Conservation (phyloP, 2,113 vertebrate species). For the Xerus inauris region DNA sequence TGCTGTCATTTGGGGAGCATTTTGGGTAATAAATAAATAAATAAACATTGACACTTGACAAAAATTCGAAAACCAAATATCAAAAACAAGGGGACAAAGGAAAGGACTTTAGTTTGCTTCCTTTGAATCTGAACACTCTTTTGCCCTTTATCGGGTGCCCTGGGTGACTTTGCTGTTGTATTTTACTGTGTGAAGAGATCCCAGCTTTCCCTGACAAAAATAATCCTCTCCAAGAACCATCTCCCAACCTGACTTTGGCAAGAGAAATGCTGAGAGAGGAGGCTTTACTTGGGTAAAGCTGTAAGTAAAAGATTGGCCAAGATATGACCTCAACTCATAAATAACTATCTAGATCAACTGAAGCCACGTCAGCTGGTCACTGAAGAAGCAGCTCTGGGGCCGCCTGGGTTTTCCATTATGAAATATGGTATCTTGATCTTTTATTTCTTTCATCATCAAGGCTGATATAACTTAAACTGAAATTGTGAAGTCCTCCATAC, state of each 20-base stretch:
- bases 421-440: constrained; percentile 15
- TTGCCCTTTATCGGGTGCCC: background rate
- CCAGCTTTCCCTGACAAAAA: background rate
- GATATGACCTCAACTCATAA: constrained; percentile 69
- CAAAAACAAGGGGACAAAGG: background rate
- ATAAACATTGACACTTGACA: background rate
- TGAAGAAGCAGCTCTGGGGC: constrained; percentile 9
- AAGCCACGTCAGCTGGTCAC: constrained; percentile 15
- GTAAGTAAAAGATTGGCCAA: constrained; percentile 69
- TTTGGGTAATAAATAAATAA: background rate
- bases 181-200: background rate
- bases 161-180: background rate
- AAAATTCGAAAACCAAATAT: background rate
- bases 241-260: constrained; percentile 63
- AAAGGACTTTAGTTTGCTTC: background rate
- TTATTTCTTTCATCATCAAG: constrained; percentile 56
- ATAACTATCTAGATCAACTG: constrained; percentile 53
- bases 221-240: constrained; percentile 9
- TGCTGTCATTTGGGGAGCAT: background rate
- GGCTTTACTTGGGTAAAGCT: constrained; percentile 52
- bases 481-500: background rate
- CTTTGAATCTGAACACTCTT: background rate
- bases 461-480: background rate
- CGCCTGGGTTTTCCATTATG: constrained; percentile 36
- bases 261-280: constrained; percentile 49